These are phyloP conservation scores for Leucosticte australis DNA, from an alignment of 2,113 vertebrate genomes.

Conservation along the genomic window DNA sequence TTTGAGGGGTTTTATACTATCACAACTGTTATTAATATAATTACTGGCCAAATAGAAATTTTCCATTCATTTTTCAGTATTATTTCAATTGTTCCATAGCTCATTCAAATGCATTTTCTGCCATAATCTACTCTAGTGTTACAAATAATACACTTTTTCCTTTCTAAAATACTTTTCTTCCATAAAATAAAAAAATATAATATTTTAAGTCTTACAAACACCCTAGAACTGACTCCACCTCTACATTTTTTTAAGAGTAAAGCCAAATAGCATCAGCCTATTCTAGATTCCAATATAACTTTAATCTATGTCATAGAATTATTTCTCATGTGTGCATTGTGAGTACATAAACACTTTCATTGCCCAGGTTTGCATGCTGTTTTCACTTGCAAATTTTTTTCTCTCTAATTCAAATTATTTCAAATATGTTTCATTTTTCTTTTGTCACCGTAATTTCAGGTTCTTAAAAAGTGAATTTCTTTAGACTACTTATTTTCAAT, in stretches of 20 bases:
- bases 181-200: neutral
- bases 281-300: constrained; percentile 13
- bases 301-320: neutral
- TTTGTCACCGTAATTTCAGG: neutral
- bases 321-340: neutral
- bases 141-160: neutral
- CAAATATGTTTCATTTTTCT: neutral
- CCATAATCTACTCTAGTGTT: neutral
- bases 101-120: neutral
- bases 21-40: neutral
- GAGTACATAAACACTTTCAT: neutral
- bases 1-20: neutral
- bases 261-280: neutral
- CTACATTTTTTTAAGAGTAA: neutral
- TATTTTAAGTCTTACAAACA: neutral
- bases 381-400: neutral
- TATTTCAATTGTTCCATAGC: neutral
- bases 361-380: neutral
- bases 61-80: neutral
- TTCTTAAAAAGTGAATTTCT: neutral
- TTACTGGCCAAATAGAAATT: neutral
- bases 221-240: neutral
- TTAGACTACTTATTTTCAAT: neutral
- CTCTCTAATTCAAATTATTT: neutral
- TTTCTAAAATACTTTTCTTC: neutral